Base-by-base conservation (phyloP, 2,888 invertebrate genomes). In the Acanthococcus lagerstroemiae region DNA sequence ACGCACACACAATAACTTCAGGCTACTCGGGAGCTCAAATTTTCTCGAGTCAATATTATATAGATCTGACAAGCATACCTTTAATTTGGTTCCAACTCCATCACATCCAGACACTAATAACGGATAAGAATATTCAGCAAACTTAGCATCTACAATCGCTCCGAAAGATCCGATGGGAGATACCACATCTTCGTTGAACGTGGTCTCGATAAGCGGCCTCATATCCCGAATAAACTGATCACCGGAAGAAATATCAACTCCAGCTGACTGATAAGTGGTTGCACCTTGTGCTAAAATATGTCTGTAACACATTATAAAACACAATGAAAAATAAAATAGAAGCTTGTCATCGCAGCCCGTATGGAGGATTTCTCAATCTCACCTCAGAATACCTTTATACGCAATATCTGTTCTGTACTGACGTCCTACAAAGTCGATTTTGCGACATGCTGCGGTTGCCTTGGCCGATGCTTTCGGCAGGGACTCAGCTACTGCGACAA, bases 71-170 rank as follows among this genome's bases (percentile, higher is more conserved):
- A 45, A 3, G 24, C 55, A 24, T 73, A 92, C 90, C 81, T 93
- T 92, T 1, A 99, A 81, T 77, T 99, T 99, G 4, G 96, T 94
- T 1, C 97, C 96, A 48, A 99, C 95, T 0, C 97, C 97, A 74
- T 95, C 95, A 0, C 95, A 93, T 1, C 94, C 93, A 69, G 95
- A 91, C 17, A 96, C 92, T 1, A 99, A 78, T 21, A 95, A 81
- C 0, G 95, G 93, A 75, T 93, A 89, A 70, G 81, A 82, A 70
- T 85, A 84, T 56, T 81, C 84, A 71, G 87, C 87, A 6, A 85
- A 84, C 63, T 85, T 86, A 17, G 88, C 76, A 73, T 95, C 94
- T 78, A 96, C 95, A 15, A 95, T 80, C 0, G 94, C 96, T 26
- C 95, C 96, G 78, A 93, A 97, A 67, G 92, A 90, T 22, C 97